These are phyloP conservation scores for Xestia ashworthii DNA, from an alignment of 2,888 invertebrate genomes.

Conservation along the genomic window DNA sequence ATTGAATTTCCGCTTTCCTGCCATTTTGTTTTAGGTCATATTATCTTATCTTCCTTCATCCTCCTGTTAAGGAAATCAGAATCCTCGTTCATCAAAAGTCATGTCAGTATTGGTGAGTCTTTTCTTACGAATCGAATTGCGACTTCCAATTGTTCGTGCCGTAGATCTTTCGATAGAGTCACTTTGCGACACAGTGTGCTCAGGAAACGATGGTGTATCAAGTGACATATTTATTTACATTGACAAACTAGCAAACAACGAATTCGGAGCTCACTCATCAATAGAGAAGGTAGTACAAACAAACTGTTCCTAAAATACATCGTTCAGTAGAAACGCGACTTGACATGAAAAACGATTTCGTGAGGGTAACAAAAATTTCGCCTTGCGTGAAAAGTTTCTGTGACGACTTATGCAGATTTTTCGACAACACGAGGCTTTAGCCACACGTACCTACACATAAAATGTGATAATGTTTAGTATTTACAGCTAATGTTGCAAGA, in stretches of 20 bases:
- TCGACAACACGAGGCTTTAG: constrained; percentile 26
- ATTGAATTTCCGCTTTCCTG: constrained; percentile 3
- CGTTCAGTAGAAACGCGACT: constrained; percentile 25
- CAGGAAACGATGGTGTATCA: constrained; percentile 12
- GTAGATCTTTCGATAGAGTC: neutral
- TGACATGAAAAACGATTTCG: constrained; percentile 47
- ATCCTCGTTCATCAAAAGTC: neutral
- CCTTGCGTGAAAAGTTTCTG: constrained; percentile 51
- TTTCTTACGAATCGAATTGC: constrained; percentile 4
- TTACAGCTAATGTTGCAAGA: constrained; percentile 78
- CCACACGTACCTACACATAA: constrained; percentile 39
- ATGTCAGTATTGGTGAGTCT: neutral
- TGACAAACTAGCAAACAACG: constrained; percentile 9
- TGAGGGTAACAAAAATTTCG: constrained; percentile 46
- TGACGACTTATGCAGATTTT: constrained; percentile 52
- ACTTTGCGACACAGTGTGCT: neutral
- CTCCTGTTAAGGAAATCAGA: neutral
- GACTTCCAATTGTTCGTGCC: neutral
- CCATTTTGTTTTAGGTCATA: neutral
- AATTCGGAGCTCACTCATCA: constrained; percentile 10
- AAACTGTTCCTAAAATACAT: constrained; percentile 35
- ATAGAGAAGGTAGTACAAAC: constrained; percentile 1
- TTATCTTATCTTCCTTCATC: neutral
- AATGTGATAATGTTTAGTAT: constrained; percentile 57
- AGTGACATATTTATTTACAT: constrained; percentile 7